A percentile compares a stretch with the other conserved stretches of the same genome.
phyloP scores from a whole-genome alignment of 2,888 invertebrate species.

The Cantharis rufa region DNA sequence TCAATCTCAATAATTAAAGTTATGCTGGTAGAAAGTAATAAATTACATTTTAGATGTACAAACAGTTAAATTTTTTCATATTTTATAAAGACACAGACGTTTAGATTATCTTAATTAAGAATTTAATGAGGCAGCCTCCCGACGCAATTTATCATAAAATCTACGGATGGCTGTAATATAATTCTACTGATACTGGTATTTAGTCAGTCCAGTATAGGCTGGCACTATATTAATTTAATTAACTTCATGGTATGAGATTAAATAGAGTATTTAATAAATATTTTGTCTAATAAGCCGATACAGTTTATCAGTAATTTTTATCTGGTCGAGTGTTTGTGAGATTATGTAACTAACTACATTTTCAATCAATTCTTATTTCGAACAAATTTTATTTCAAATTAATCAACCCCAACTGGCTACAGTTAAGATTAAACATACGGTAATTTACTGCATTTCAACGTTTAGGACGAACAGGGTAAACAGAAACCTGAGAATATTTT shows the following conservation, averaged over 20 bases:
- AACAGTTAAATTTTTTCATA: not conserved
- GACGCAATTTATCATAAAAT: slow-evolving; percentile 9
- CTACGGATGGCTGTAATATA: slow-evolving; percentile 7
- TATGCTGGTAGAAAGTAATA: not conserved
- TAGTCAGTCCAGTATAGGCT: not conserved
- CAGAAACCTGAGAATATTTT: not conserved
- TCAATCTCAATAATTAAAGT: not conserved
- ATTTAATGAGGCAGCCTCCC: slow-evolving; percentile 9
- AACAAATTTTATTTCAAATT: not conserved
- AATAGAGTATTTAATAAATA: not conserved
- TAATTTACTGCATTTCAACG: not conserved
- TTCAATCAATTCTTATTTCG: not conserved
- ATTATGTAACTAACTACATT: not conserved
- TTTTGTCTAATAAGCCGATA: not conserved
- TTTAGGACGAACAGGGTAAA: not conserved
- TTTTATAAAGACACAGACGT: not conserved
- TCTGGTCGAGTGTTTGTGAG: not conserved
- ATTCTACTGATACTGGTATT: slow-evolving; percentile 1
- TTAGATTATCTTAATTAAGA: slow-evolving; percentile 14
- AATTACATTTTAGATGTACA: not conserved
- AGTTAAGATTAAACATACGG: not conserved
- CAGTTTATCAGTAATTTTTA: not conserved
- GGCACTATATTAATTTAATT: not conserved
- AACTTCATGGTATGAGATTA: not conserved
- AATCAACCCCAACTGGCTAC: not conserved